A percentile compares a stretch with the other conserved stretches of the same genome.
These are phyloP conservation scores for Scaptomyza tumidula DNA, from an alignment of 2,888 invertebrate species.

Conservation along the genomic window DNA sequence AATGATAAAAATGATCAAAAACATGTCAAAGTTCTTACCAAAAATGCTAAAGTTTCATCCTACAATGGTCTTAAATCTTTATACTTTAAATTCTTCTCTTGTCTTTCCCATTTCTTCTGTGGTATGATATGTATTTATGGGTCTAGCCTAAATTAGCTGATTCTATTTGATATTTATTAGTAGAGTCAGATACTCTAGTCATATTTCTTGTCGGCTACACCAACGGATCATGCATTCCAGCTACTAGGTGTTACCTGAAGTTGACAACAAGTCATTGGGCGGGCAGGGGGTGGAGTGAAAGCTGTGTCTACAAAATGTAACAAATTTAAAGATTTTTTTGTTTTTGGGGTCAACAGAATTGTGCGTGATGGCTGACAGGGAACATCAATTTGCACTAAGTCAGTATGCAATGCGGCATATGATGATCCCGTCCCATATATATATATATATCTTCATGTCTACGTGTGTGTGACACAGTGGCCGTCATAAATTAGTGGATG, in stretches of 20 bases:
- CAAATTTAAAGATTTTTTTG: conserved; percentile 45
- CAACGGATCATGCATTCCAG: conserved; percentile 13
- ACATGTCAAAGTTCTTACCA: no score
- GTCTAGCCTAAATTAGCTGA: background rate
- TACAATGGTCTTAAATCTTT: background rate
- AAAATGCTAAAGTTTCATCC: background rate
- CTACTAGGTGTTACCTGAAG: conserved; percentile 30
- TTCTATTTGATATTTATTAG: conserved; percentile 52
- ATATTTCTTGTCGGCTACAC: conserved; percentile 42
- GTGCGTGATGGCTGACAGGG: conserved; percentile 51
- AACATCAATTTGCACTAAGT: conserved; percentile 69
- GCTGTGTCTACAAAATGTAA: conserved; percentile 33
- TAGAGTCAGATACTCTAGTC: conserved; percentile 43
- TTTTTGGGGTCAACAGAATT: conserved; percentile 14
- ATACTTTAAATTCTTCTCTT: no score
- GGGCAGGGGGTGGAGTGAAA: background rate
- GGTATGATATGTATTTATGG: background rate
- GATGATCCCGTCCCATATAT: conserved; percentile 9
- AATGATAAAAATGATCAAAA: background rate
- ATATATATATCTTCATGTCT: background rate
- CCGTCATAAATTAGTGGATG: conserved; percentile 65
- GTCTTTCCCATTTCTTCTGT: background rate
- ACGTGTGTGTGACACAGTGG: conserved; percentile 29
- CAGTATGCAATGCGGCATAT: conserved; percentile 37
- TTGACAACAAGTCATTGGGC: conserved; percentile 29